Evolutionary conservation across 2,888 invertebrate species (phyloP).

Genomic region (Lithophane socia): DNA sequence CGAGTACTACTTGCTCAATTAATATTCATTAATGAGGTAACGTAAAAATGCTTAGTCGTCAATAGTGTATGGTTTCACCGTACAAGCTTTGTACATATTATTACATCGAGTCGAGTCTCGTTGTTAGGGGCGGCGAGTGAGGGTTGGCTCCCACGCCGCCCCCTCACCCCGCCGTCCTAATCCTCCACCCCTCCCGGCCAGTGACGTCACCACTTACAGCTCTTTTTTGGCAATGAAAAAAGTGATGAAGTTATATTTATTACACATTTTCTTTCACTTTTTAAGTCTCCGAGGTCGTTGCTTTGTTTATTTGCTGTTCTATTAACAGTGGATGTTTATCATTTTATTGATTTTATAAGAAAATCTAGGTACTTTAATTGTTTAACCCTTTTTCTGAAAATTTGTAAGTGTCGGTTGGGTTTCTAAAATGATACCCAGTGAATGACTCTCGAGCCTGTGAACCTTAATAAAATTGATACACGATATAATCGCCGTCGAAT

Average conservation of each 20-base stretch:
- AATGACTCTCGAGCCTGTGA: constrained; percentile 42
- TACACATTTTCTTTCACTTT: constrained; percentile 72
- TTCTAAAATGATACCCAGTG: constrained; percentile 30
- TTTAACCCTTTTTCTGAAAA: constrained; percentile 25
- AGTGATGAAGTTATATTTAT: constrained; percentile 80
- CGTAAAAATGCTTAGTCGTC: too few species aligned
- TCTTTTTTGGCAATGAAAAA: constrained; percentile 87
- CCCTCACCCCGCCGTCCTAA: constrained; percentile 80
- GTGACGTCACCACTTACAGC: constrained; percentile 88
- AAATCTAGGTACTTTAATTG: constrained; percentile 1
- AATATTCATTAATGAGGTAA: too few species aligned
- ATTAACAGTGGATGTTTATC: constrained; percentile 37
- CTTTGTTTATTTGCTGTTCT: constrained; percentile 66
- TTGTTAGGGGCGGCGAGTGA: constrained; percentile 75
- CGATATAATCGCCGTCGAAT: constrained; percentile 72
- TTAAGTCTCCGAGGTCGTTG: constrained; percentile 72
- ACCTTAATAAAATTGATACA: constrained; percentile 76
- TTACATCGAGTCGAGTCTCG: constrained; percentile 70
- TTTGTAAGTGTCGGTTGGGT: background rate
- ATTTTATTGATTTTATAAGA: constrained; percentile 26
- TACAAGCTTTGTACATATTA: constrained; percentile 40
- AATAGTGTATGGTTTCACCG: too few species aligned
- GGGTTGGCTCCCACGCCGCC: constrained; percentile 76
- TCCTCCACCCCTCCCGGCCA: constrained; percentile 82
- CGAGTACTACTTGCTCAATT: too few species aligned